phyloP scores from a whole-genome alignment of 2,888 invertebrate genomes.

The Tiphia femorata region DNA sequence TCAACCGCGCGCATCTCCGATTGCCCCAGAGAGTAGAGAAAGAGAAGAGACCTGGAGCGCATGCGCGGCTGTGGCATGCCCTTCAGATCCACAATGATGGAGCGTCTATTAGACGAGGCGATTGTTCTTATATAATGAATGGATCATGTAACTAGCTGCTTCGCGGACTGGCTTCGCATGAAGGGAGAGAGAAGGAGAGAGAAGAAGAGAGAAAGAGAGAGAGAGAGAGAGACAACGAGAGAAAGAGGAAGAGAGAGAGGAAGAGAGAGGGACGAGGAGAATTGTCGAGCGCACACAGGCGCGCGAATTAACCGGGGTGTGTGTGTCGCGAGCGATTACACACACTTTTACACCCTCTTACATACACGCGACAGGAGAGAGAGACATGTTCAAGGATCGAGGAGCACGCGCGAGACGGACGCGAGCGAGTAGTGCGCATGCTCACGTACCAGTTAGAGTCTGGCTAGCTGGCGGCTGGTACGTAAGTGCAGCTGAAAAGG shows the following conservation, averaged over 20 bases:
- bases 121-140: conserved; percentile 69
- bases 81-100: conserved; percentile 64
- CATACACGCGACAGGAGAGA: conserved; percentile 4
- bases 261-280: conserved; percentile 20
- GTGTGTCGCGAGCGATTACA: conserved; percentile 12
- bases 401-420: conserved; percentile 32
- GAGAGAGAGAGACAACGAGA: conserved; percentile 1
- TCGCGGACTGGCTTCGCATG: conserved; percentile 43
- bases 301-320: too few species aligned
- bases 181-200: conserved; percentile 12
- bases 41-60: conserved; percentile 25
- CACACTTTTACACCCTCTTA: conserved; percentile 9
- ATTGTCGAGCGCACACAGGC: conserved; percentile 42
- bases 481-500: conserved; percentile 64
- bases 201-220: neutral
- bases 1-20: neutral
- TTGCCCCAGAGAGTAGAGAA: conserved; percentile 5
- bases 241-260: conserved; percentile 7
- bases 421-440: conserved; percentile 32
- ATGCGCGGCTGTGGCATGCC: conserved; percentile 51
- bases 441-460: conserved; percentile 50
- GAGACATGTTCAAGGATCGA: too few species aligned
- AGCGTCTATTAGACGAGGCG: conserved; percentile 65
- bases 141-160: conserved; percentile 67
- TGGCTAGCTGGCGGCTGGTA: conserved; percentile 39